These are phyloP conservation scores for Drepanosiphum platanoidis DNA, from an alignment of 2,888 invertebrate genomes.

Conservation along the genomic window DNA sequence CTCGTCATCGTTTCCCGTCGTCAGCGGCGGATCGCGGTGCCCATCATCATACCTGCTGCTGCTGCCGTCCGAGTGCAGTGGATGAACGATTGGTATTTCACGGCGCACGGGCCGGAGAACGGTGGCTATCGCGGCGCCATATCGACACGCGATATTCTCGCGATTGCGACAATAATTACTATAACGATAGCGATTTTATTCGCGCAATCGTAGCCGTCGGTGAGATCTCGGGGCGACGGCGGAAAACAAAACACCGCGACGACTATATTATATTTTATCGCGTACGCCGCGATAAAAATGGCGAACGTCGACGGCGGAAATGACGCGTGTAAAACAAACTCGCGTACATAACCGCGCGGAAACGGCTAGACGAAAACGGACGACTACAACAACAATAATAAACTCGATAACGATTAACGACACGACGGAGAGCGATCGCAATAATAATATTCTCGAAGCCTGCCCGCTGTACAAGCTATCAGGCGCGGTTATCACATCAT, in stretches of 20 bases:
- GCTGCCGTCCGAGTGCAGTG: too few species aligned
- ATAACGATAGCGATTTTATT: not conserved
- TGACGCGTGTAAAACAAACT: too few species aligned
- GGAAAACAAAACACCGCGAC: too few species aligned
- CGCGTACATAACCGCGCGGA: too few species aligned
- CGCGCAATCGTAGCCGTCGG: not conserved
- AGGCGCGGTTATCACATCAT: conserved; percentile 8
- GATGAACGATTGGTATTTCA: too few species aligned
- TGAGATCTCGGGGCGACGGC: not conserved
- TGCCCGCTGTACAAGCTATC: not conserved
- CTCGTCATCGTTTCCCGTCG: not conserved
- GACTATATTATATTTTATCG: too few species aligned
- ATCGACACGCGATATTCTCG: not conserved
- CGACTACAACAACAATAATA: too few species aligned
- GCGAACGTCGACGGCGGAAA: too few species aligned
- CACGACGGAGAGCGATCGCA: not conserved
- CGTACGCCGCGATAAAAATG: too few species aligned
- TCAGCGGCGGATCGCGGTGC: not conserved
- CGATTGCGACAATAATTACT: not conserved
- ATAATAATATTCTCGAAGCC: too few species aligned
- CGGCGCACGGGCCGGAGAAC: too few species aligned
- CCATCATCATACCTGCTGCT: not conserved
- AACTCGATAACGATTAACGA: not conserved
- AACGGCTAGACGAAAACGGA: too few species aligned
- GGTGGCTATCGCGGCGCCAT: not conserved